Percentiles rank a stretch among this genome's conserved stretches.
Evolutionary conservation across 2,888 invertebrate genomes (phyloP).

Genomic region (Harpalus rubripes): DNA sequence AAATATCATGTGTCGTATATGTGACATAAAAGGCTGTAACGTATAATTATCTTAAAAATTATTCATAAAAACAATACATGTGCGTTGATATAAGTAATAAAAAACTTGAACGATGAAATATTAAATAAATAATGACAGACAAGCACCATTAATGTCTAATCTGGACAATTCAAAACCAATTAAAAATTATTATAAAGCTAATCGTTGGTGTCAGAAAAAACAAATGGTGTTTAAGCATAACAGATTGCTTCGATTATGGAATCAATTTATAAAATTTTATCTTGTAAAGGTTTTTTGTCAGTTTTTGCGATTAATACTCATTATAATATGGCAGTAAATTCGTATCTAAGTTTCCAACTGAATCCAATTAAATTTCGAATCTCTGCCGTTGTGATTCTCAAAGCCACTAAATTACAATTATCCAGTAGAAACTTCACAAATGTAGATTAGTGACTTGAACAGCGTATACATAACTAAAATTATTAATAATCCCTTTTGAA

Average conservation of each 20-base stretch:
- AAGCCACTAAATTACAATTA: constrained; percentile 46
- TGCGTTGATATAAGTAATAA: neutral
- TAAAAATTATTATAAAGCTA: constrained; percentile 21
- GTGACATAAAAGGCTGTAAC: constrained; percentile 11
- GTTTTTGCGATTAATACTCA: constrained; percentile 9
- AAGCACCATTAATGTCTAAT: constrained; percentile 13
- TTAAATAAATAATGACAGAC: constrained; percentile 30
- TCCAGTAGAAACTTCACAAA: constrained; percentile 46
- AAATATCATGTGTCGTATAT: constrained; percentile 1
- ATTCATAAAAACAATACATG: constrained; percentile 1
- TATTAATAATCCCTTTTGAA: constrained; percentile 48
- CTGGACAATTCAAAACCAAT: constrained; percentile 22
- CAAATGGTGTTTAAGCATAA: constrained; percentile 14
- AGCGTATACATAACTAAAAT: constrained; percentile 40
- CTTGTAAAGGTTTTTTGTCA: neutral
- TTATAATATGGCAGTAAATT: neutral
- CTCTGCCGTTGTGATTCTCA: constrained; percentile 43
- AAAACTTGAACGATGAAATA: constrained; percentile 38
- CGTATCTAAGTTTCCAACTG: constrained; percentile 37
- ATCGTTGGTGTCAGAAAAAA: constrained; percentile 19
- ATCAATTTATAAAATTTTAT: constrained; percentile 26
- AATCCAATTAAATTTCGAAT: constrained; percentile 41
- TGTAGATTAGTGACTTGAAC: constrained; percentile 48
- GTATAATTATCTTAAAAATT: constrained; percentile 23
- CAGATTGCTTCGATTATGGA: constrained; percentile 33